phyloP scores from a whole-genome alignment of 2,888 invertebrate genomes.

The Hemithea aestivaria region DNA sequence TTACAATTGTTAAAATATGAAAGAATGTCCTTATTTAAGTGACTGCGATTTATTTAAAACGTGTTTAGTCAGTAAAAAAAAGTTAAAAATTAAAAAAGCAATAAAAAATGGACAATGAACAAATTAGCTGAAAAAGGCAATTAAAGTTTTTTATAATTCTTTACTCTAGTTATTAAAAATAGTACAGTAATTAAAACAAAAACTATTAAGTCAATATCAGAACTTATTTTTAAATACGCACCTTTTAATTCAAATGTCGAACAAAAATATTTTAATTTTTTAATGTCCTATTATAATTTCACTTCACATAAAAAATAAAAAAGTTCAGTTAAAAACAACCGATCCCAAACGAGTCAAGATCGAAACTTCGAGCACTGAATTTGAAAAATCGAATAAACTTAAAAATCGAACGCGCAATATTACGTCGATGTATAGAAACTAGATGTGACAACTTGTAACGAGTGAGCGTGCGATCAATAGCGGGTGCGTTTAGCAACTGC shows the following conservation, averaged over 20 bases:
- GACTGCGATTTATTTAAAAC: too few relatives aligned
- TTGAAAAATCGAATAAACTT: too few relatives aligned
- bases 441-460: constrained; percentile 53
- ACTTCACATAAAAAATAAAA: constrained; percentile 16
- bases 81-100: too few relatives aligned
- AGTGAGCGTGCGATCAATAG: constrained; percentile 67
- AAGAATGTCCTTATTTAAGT: too few relatives aligned
- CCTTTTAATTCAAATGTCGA: constrained; percentile 31
- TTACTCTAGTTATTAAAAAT: too few relatives aligned
- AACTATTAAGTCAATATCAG: too few relatives aligned
- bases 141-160: too few relatives aligned
- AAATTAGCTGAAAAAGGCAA: too few relatives aligned
- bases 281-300: constrained; percentile 1
- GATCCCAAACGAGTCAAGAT: constrained; percentile 7
- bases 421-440: constrained; percentile 45
- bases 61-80: too few relatives aligned
- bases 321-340: constrained; percentile 5
- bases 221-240: constrained; percentile 32
- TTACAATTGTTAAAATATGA: too few relatives aligned
- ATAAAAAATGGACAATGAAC: too few relatives aligned
- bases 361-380: constrained; percentile 21
- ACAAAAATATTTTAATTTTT: constrained; percentile 6
- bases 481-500: constrained; percentile 77
- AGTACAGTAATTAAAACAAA: too few relatives aligned
- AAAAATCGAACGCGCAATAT: constrained; percentile 27